phyloP scores from a whole-genome alignment of 2,888 invertebrate species.

The Cephus pulcher region DNA sequence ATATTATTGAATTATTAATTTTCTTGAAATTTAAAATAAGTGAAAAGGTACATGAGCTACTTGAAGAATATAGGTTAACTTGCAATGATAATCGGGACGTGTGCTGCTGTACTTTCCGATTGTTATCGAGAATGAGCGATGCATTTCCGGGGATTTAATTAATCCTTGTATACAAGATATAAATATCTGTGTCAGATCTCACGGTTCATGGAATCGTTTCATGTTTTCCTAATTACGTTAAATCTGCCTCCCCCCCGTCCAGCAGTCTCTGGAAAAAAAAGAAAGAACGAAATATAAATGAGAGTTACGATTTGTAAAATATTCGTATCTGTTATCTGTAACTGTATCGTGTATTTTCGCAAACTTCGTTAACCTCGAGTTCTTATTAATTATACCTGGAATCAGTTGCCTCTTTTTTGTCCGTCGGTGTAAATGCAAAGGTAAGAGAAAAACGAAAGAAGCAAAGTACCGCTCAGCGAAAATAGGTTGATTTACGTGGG shows the following conservation, averaged over 20 bases:
- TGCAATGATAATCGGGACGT: not conserved
- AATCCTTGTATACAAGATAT: not conserved
- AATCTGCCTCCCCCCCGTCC: not conserved
- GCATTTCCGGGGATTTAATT: not conserved
- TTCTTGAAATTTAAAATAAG: not conserved
- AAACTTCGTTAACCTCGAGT: not conserved
- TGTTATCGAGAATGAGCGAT: not conserved
- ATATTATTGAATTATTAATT: not conserved
- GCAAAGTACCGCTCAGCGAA: not conserved
- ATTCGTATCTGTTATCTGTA: not conserved
- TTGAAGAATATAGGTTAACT: not conserved
- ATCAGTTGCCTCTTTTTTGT: not conserved
- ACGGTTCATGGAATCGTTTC: not conserved
- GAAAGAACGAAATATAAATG: not conserved
- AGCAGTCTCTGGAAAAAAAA: not conserved
- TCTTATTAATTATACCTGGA: not conserved
- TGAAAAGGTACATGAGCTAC: not conserved
- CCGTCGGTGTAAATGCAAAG: not conserved
- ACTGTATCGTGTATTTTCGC: not conserved
- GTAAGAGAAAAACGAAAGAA: not conserved
- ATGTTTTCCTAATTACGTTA: not conserved
- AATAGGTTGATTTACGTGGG: not conserved
- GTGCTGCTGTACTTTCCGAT: not conserved
- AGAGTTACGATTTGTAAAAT: not conserved
- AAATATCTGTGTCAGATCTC: not conserved